Conservation (phyloP, 2,113 vertebrate species). For the Saguinus midas region DNA sequence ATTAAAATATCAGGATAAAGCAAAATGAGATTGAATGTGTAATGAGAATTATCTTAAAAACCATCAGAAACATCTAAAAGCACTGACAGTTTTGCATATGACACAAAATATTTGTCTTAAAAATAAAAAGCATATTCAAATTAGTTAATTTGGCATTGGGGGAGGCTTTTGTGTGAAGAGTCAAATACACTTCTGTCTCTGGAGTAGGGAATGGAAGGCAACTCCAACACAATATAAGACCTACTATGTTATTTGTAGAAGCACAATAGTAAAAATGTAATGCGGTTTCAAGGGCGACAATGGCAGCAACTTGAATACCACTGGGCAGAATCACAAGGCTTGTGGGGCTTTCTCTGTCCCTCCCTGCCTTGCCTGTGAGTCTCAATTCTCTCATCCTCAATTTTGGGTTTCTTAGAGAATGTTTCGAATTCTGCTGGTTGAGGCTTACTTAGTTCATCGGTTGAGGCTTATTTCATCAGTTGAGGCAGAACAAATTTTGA, state of each 20-base stretch:
- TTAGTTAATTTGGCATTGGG: neutral
- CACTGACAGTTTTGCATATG: neutral
- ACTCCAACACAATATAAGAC: neutral
- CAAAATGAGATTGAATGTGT: neutral
- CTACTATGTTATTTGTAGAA: neutral
- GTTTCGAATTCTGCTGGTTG: neutral
- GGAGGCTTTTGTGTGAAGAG: neutral
- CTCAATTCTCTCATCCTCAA: neutral
- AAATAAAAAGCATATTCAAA: neutral
- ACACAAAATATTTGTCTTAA: neutral
- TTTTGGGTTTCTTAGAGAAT: neutral
- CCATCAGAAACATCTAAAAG: neutral
- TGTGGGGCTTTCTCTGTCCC: neutral
- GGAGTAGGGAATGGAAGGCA: neutral
- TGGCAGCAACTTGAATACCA: neutral
- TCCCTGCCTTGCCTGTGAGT: neutral
- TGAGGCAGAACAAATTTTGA: neutral
- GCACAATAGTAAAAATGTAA: neutral
- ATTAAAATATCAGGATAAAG: slow-evolving; percentile 44
- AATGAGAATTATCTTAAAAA: slow-evolving; percentile 29
- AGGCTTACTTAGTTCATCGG: neutral
- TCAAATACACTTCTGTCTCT: neutral
- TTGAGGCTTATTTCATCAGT: neutral
- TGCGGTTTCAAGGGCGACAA: neutral
- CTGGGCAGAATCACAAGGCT: neutral